A percentile compares a stretch with the other conserved stretches of the same genome.
Evolutionary conservation across 2,888 invertebrate genomes (phyloP).

Genomic region (Drosophila demipolita): DNA sequence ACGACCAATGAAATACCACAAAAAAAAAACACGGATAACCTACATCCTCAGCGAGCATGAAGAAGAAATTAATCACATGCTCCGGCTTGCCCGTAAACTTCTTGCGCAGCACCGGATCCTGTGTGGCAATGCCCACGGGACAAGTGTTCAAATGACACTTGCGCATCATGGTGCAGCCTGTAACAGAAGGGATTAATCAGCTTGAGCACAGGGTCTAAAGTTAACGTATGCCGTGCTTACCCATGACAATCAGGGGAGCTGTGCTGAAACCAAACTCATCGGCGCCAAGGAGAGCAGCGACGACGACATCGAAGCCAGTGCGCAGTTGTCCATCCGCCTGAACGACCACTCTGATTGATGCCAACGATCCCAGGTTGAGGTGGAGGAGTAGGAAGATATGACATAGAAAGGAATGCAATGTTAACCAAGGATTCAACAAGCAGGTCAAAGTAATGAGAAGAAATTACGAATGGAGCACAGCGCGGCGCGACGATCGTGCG

Average conservation of each 20-base stretch:
- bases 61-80: slow-evolving; percentile 98
- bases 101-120: slow-evolving; percentile 96
- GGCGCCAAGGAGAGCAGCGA: slow-evolving; percentile 97
- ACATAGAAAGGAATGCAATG: slow-evolving; percentile 77
- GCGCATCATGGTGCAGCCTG: slow-evolving; percentile 99
- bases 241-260: slow-evolving; percentile 98
- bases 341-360: slow-evolving; percentile 90
- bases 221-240: slow-evolving; percentile 79
- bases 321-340: slow-evolving; percentile 98
- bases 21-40: slow-evolving; percentile 34
- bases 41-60: slow-evolving; percentile 99
- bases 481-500: slow-evolving; percentile 80
- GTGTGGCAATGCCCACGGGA: slow-evolving; percentile 99
- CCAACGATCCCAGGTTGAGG: slow-evolving; percentile 27
- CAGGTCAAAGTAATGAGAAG: slow-evolving; percentile 75
- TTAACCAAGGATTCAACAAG: slow-evolving; percentile 63
- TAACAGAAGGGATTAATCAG: neutral
- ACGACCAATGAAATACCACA: neutral
- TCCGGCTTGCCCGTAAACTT: slow-evolving; percentile 99
- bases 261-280: slow-evolving; percentile 99
- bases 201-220: neutral
- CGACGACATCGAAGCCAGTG: slow-evolving; percentile 97
- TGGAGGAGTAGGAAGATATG: slow-evolving; percentile 70
- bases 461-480: slow-evolving; percentile 85
- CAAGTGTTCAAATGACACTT: slow-evolving; percentile 99